Evolutionary conservation across 2,113 vertebrate genomes (phyloP), one percentile per base, ranked within the genome.

Genomic region (Sisor rabdophorus): DNA sequence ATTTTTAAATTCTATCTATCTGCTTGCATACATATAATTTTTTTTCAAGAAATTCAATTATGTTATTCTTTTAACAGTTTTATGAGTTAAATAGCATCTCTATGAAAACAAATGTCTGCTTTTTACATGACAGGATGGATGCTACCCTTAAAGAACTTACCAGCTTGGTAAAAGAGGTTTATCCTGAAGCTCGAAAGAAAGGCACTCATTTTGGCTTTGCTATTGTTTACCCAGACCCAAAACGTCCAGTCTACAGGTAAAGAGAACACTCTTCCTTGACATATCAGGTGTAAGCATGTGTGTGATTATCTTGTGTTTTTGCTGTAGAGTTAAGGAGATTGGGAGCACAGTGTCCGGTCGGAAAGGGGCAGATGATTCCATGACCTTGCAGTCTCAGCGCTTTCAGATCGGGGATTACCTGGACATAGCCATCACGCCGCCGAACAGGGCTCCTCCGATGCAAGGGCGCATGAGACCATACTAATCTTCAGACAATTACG

Each of bases 341-440:
- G 97, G 96, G 80, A 98, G 92, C 56, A 98, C 97, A 4, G 87
- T 98, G 82, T 98, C 96, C 0, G 96, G 97, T 76, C 91, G 95
- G 75, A 99, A 99, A 82, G 96, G 97, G 32, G 92, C 94, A 17
- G 96, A 98, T 11, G 96, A 99, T 79, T 95, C 95, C 79, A 96
- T 99, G 95, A 98, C 96, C 0, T 60, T 99, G 87, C 96, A 98
- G 88, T 99, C 97, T 1, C 97, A 99, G 85, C 95, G 95, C 69
- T 98, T 99, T 89, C 96, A 98, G 84, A 99, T 98, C 24, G 96
- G 97, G 79, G 96, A 98, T 87, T 98, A 98, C 75, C 84, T 99
- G 85, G 97, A 99, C 76, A 98, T 98, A 79, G 96, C 96, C 0
- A 99, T 99, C 50, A 98, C 97, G 0, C 96, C 95, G 11, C 96